Evolutionary conservation across 2,888 invertebrate genomes (phyloP).

Genomic region (Brachypalpus laphriformis): DNA sequence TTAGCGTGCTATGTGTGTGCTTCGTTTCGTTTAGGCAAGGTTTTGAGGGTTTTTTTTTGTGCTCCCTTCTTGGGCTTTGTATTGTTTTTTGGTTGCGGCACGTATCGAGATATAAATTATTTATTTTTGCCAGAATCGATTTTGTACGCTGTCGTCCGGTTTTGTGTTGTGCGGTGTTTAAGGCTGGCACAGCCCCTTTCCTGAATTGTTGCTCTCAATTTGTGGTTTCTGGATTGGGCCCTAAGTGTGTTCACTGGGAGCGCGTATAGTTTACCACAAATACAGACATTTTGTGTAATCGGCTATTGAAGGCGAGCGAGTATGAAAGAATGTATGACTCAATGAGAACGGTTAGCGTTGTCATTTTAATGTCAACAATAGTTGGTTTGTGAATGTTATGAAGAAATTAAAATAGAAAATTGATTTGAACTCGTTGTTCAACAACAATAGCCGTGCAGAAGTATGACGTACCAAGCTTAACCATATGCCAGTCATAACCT

Average conservation of each 20-base stretch:
- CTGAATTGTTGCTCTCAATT: conserved; percentile 67
- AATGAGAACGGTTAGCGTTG: conserved; percentile 51
- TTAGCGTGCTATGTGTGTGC: conserved; percentile 35
- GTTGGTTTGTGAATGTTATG: neutral
- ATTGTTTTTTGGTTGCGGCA: conserved; percentile 37
- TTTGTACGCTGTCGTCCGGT: conserved; percentile 71
- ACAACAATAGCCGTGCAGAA: neutral
- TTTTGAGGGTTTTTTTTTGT: conserved; percentile 27
- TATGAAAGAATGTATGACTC: conserved; percentile 42
- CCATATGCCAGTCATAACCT: neutral
- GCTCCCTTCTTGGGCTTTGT: conserved; percentile 3
- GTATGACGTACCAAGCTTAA: neutral
- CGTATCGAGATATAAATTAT: conserved; percentile 73
- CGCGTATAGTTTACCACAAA: conserved; percentile 55
- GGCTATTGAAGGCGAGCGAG: conserved; percentile 34
- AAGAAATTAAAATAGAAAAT: neutral
- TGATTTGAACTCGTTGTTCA: neutral
- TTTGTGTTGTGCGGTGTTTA: conserved; percentile 43
- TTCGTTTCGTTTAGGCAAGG: conserved; percentile 11
- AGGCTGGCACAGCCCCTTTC: conserved; percentile 65
- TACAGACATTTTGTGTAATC: conserved; percentile 72
- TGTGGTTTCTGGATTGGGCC: conserved; percentile 67
- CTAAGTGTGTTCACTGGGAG: conserved; percentile 34
- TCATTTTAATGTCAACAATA: conserved; percentile 49
- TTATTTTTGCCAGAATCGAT: conserved; percentile 73